These are phyloP conservation scores for Troides aeacus DNA, from an alignment of 2,888 invertebrate species.

Conservation along the genomic window DNA sequence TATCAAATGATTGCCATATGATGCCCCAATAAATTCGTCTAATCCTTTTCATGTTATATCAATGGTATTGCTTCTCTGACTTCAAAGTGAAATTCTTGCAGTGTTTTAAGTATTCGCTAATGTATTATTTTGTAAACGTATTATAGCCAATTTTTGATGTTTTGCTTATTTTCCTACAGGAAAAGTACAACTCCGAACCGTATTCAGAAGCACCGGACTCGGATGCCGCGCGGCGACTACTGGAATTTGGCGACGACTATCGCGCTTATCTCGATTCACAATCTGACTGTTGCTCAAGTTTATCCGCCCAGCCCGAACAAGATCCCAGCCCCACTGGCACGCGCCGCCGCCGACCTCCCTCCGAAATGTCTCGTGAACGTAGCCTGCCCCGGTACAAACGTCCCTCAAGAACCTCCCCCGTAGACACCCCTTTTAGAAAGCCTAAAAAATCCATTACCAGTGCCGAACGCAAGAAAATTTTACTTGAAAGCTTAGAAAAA, in stretches of 20 bases:
- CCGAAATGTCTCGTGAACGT: constrained; percentile 58
- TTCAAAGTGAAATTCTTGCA: too few relatives aligned
- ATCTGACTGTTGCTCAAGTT: constrained; percentile 91
- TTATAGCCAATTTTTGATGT: background rate
- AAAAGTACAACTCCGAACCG: constrained; percentile 94
- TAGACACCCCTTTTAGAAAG: constrained; percentile 65
- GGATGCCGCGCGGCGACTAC: constrained; percentile 88
- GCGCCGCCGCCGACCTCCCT: constrained; percentile 66
- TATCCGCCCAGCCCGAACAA: constrained; percentile 82
- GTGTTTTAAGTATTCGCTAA: too few relatives aligned
- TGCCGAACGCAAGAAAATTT: constrained; percentile 72
- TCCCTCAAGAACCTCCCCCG: constrained; percentile 62
- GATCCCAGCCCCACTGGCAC: constrained; percentile 63
- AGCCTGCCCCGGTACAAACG: constrained; percentile 65
- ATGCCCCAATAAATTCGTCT: too few relatives aligned
- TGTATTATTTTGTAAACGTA: too few relatives aligned
- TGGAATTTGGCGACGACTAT: constrained; percentile 95
- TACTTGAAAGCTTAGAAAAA: constrained; percentile 71
- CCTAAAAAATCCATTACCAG: constrained; percentile 76
- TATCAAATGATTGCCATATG: too few relatives aligned
- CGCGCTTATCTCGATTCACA: constrained; percentile 93
- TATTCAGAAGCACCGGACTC: constrained; percentile 93
- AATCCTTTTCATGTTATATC: too few relatives aligned
- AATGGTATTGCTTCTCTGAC: too few relatives aligned
- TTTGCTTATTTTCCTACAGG: constrained; percentile 69